Conservation (phyloP, 2,797 vertebrate species). For the Eremophila alpestris region DNA sequence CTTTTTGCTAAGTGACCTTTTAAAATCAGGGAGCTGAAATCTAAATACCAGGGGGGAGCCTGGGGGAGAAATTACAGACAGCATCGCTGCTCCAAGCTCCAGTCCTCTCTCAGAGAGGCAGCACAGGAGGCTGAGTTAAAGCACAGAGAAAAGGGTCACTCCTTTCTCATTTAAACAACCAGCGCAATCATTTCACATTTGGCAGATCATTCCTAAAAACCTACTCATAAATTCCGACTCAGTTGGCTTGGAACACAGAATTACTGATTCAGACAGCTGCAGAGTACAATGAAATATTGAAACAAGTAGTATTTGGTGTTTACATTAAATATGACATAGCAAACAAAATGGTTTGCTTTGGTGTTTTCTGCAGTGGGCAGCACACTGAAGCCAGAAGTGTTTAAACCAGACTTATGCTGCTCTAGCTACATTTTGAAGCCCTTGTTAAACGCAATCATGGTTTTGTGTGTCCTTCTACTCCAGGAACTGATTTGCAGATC, state of each 20-base stretch:
- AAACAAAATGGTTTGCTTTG: background rate
- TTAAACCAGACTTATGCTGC: background rate
- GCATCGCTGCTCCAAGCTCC: background rate
- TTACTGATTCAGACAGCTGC: slow-evolving; percentile 36
- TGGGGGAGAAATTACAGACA: slow-evolving; percentile 2
- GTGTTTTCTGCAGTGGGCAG: background rate
- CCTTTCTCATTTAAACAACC: slow-evolving; percentile 30
- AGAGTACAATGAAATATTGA: slow-evolving; percentile 17
- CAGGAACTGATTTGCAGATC: background rate
- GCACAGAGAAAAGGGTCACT: slow-evolving; percentile 7
- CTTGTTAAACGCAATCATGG: background rate
- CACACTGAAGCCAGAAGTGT: background rate
- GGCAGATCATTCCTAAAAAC: slow-evolving; percentile 61
- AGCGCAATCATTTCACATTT: slow-evolving; percentile 32
- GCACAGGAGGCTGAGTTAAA: slow-evolving; percentile 9
- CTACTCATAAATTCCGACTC: slow-evolving; percentile 48
- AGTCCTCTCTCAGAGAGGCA: background rate
- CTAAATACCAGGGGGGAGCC: slow-evolving; percentile 21
- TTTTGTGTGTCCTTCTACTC: background rate
- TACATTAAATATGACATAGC: background rate
- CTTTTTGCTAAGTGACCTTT: slow-evolving; percentile 40
- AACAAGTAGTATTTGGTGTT: background rate
- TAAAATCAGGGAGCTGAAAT: slow-evolving; percentile 39
- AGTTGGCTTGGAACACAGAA: slow-evolving; percentile 46
- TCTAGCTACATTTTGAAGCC: background rate